Base-by-base conservation (phyloP, 2,888 invertebrate species). In the Cataglyphis altisquamis region DNA sequence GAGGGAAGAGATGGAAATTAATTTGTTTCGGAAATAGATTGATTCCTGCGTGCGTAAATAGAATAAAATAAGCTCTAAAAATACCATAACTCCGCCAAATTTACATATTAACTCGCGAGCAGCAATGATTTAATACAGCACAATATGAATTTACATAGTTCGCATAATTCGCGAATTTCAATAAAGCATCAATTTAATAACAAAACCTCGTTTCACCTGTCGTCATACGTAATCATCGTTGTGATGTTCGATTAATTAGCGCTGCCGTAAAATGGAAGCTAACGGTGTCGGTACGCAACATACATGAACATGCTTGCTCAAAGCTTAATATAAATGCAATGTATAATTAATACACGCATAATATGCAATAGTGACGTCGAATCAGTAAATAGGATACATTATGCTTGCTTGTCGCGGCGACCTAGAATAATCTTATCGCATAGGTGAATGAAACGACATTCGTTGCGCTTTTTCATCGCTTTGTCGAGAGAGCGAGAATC, bases 211-310 rank as follows among this genome's bases (percentile, higher is more conserved):
- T 80, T 68, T 60, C 70, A 80, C 60, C 68, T 70, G 78, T 80
- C 78, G 78, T 80, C 70, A 32, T 70, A 68, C 60, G 60, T 80
- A 80, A 80, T 70, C 78, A 80, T 45, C 60, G 78, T 80, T 80
- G 78, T 70, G 78, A 80, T 80, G 68, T 80, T 80, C 78, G 78
- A 80, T 80, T 80, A 80, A 80, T 80, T 80, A 80, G 78, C 78
- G 45, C 60, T 48, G 45, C 45, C 21, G 60, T 80, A 68, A 80
- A 80, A 80, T 80, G 78, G 32, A 70, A 62, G 18, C 68, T 80
- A 80, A 55, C 68, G 60, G 60, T n/a, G 18, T 10, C 41, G 21
- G 10, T 66, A 57, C 57, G 39, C 41, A 41, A 68, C 36, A 45
- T 45, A 36, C 21, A 68, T 36, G 70, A 70, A n/a, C 70, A 60